Evolutionary conservation across 2,797 vertebrate genomes (phyloP), one percentile per base, ranked within the genome.

Genomic region (Agapornis canus): DNA sequence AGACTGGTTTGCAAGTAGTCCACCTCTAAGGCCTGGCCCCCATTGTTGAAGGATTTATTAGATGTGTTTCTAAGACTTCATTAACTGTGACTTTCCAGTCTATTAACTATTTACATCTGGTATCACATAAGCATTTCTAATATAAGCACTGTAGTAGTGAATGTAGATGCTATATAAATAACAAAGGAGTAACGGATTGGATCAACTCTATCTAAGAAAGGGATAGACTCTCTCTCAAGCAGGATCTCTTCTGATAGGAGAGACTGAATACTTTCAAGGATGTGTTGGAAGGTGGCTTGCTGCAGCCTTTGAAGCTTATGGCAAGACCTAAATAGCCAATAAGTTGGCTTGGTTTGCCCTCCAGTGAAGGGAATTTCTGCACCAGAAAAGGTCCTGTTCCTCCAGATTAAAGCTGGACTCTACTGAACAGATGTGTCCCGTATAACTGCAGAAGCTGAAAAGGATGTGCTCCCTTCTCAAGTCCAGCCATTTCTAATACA

Each of bases 51-150:
- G 29, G 52, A 49, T 54, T 94, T 86, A 49, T 72, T 75, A 83
- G 72, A 69, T 51, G 32, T 70, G 40, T 27, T 91, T 96, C 88
- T 72, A 94, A 88, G 39, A 19, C 80, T 76, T 73, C 90, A 45
- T 43, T 48, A 78, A 54, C 68, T 65, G 61, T 57, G 85, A 19
- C 42, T 83, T 89, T 90, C 66, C 81, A 95, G 45, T 4, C 60
- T 82, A 66, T 96, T 95, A 95, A 89, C 88, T 92, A 45, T 90
- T 94, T 90, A 79, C 82, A 56, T 90, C 77, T 92, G 85, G 32
- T 79, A 72, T 63, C 90, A 70, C 47, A 27, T 8, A 73, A 76
- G 88, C 66, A 76, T 90, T 81, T 66, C 88, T 64, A 56, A 84
- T 82, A 63, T 26, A 82, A 93, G 73, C 83, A 89, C 47, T 56